Evolutionary conservation across 2,797 vertebrate species (phyloP).

Genomic region (Onychomys torridus): DNA sequence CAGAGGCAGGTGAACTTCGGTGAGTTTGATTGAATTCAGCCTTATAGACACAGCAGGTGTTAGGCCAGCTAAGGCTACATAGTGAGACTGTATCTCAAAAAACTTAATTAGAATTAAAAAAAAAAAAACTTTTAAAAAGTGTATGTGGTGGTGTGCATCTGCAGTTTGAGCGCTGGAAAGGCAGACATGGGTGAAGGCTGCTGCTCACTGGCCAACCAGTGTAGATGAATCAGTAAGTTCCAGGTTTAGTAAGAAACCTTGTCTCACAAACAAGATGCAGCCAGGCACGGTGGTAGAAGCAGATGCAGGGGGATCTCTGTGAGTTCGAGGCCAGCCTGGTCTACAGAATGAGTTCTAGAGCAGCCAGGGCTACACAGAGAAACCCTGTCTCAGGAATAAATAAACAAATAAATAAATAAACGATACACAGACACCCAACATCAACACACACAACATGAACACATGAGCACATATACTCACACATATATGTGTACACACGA

Average conservation of each 20-base stretch:
- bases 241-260: not conserved
- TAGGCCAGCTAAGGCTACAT: not conserved
- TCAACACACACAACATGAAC: not conserved
- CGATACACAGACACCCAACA: not conserved
- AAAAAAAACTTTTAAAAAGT: not conserved
- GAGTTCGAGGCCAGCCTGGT: not conserved
- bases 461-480: no score
- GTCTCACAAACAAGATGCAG: not conserved
- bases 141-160: no score
- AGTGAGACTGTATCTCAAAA: not conserved
- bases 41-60: not conserved
- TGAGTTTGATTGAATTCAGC: not conserved
- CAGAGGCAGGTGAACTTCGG: not conserved
- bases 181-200: no score
- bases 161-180: no score
- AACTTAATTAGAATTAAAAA: not conserved
- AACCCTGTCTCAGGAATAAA: no score
- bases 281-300: not conserved
- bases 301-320: not conserved
- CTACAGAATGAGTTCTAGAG: no score
- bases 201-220: not conserved
- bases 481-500: no score
- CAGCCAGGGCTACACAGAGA: no score
- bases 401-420: no score
- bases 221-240: not conserved